Evolutionary conservation across 2,888 invertebrate species (phyloP), one percentile per base, ranked within the genome.

Genomic region (Drosophila engyochracea): DNA sequence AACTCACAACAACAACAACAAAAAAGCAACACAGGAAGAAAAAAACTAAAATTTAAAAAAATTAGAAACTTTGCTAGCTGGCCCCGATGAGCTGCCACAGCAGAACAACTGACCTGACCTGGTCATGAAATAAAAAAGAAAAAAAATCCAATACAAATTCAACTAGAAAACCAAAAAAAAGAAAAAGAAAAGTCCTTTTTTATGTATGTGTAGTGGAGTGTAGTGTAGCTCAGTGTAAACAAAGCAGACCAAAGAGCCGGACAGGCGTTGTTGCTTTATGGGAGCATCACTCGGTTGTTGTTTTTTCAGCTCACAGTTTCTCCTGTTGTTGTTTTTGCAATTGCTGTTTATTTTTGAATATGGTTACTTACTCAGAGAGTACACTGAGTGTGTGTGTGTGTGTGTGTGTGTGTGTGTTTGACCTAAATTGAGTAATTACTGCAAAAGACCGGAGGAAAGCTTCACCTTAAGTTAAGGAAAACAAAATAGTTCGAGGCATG

Each of bases 171-270:
- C 22, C 37, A 62, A 41, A 63, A 61, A 64, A 54, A 58, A 22
- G 22, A 63, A 63, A 54, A 54, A 22, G 14, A 4, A 47, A 58
- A 58, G 44, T 28, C 62, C 16, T 53, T 44, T 41, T 49, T 30
- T 65, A 39, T 51, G 30, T 44, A n/a, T 44, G 63, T 64, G 49
- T 66, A 47, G 59, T 66, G 33, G 61, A 47, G 59, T 63, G 33
- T 53, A 52, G 54, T 76, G 69, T 67, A 75, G 74, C 64, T 69
- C 59, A 80, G 74, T 81, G 76, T 76, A 86, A 90, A 79, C 81
- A 90, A 90, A 81, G 74, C 68, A 76, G 68, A 47, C 66, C 74
- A 63, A 72, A 67, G 60, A 58, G 28, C 64, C 49, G 55, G 74
- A 71, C 65, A 63, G 25, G 58, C 84, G 70, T 72, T 75, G 75